Evolutionary conservation across 2,888 invertebrate species (phyloP), one percentile per base, ranked within the genome.

Genomic region (Cantharis flavilabris): DNA sequence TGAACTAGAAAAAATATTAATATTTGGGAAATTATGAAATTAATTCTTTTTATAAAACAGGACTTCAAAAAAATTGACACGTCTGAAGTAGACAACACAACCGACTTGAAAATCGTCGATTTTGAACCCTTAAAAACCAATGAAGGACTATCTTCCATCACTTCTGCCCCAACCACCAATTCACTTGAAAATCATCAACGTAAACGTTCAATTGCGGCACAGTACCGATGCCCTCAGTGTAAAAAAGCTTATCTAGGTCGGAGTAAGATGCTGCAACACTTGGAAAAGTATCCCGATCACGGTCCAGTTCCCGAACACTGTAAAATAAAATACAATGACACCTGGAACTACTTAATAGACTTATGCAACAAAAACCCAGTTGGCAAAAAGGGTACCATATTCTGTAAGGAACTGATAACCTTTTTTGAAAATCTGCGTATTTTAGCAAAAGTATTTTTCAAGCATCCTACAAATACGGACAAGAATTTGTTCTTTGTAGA

Each of bases 191-290:
- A 62, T n/a, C 83, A 83, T 64, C 82, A 81, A 70, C 81, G 80
- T 49, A 85, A 84, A 83, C 88, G 90, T 69, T 90, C 88, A 72
- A 89, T 90, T 79, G 88, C 90, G 0, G 86, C 90, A 65, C 89
- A 90, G 70, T 92, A 90, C 83, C 88, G 90, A 49, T 93, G 93
- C 85, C 90, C 91, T 2, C 91, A 90, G n/a, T 93, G 93, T 86
- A 89, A 90, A 72, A 93, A 93, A 84, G 90, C 91, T 14, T 93
- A 93, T 85, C 87, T 93, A 72, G 93, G 93, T 7, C 88, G 90
- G 81, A 90, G 89, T 30, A 90, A 91, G 72, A 90, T 93, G 88
- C 89, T 90, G 18, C 87, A 91, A 75, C 94, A 94, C 86, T 91
- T 92, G 79, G 89, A 91, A 80, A 89, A 92, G 81, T 89, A 91